Percentiles rank a stretch among this genome's conserved stretches.
Evolutionary conservation across 2,797 vertebrate species (phyloP).

Genomic region (Mormyrops boulengeri): DNA sequence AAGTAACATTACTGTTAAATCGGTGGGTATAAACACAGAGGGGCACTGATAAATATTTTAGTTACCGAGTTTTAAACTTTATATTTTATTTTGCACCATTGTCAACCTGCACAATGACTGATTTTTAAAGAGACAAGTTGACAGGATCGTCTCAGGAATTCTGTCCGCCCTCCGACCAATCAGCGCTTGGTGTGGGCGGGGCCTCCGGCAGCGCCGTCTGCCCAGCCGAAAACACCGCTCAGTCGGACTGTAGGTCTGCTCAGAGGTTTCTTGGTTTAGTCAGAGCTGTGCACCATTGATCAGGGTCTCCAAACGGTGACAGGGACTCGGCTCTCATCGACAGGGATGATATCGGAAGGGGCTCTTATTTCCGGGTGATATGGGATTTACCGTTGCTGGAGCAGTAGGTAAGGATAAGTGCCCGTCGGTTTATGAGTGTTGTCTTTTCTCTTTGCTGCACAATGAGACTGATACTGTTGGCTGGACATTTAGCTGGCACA

Average conservation of each 20-base stretch:
- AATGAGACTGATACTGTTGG: not conserved
- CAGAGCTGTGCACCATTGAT: not conserved
- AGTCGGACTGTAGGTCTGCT: not conserved
- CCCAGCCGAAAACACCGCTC: not conserved
- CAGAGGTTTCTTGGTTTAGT: not conserved
- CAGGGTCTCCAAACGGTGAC: not conserved
- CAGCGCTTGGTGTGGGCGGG: conserved; percentile 27
- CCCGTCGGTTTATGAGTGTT: not conserved
- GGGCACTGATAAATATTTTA: not conserved
- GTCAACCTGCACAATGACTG: conserved; percentile 23
- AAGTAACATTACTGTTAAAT: not conserved
- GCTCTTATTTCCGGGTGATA: not conserved
- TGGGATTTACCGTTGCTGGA: conserved; percentile 16
- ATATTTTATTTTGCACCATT: not conserved
- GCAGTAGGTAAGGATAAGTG: conserved; percentile 19
- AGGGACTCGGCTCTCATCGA: not conserved
- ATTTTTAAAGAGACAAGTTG: conserved; percentile 21
- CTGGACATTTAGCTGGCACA: not conserved
- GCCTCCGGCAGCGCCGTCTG: not conserved
- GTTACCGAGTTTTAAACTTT: not conserved
- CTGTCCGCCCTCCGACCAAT: conserved; percentile 20
- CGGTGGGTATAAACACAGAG: not conserved
- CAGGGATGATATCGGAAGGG: not conserved
- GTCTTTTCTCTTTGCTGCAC: not conserved
- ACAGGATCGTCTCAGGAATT: not conserved